Conservation (phyloP, 2,888 invertebrate species). For the Stenotaenia linearis region DNA sequence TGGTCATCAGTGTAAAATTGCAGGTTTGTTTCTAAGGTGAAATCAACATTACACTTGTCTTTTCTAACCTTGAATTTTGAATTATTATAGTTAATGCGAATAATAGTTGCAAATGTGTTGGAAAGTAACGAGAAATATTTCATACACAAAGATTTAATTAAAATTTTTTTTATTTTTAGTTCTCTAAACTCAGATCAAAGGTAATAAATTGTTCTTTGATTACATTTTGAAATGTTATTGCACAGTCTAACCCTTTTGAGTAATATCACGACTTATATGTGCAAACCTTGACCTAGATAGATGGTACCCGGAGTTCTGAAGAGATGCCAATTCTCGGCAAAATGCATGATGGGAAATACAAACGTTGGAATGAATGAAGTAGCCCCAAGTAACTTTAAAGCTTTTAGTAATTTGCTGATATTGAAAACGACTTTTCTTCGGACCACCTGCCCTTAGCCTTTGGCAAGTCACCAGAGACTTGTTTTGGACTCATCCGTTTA, state of each 20-base stretch:
- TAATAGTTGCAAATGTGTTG: background rate
- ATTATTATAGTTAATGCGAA: background rate
- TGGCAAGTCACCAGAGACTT: background rate
- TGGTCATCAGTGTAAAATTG: background rate
- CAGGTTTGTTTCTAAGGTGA: background rate
- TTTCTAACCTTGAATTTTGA: background rate
- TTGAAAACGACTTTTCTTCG: background rate
- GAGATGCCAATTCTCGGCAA: background rate
- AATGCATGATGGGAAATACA: background rate
- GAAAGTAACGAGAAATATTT: background rate
- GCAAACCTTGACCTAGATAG: background rate
- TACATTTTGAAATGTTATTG: too few relatives aligned
- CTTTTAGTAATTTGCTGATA: background rate
- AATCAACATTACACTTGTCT: too few relatives aligned
- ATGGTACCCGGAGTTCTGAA: background rate
- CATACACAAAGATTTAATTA: background rate
- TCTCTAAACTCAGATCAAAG: background rate
- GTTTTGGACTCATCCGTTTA: background rate
- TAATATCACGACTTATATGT: too few relatives aligned
- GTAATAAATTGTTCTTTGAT: too few relatives aligned
- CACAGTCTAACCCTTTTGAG: too few relatives aligned
- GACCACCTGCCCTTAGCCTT: background rate
- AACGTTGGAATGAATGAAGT: background rate
- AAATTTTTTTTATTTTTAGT: background rate
- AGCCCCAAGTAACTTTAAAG: background rate